These are phyloP conservation scores for Temnothorax unifasciatus DNA, from an alignment of 2,888 invertebrate genomes.

Conservation along the genomic window DNA sequence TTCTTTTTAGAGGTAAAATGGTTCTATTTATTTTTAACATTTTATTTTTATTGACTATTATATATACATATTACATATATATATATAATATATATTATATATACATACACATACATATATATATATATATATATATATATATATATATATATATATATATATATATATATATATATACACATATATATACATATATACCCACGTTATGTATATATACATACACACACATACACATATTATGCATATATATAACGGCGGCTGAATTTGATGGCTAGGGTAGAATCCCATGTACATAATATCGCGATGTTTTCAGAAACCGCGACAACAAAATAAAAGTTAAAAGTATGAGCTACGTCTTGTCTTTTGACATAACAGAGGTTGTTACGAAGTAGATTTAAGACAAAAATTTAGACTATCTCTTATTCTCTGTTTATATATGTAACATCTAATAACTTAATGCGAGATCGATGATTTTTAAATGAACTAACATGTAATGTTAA, in stretches of 20 bases:
- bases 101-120: neutral
- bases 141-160: neutral
- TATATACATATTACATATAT: neutral
- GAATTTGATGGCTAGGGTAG: conserved; percentile 55
- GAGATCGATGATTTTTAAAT: conserved; percentile 54
- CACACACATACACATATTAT: neutral
- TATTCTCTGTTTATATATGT: conserved; percentile 46
- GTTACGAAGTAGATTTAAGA: conserved; percentile 49
- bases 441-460: conserved; percentile 52
- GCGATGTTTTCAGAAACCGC: conserved; percentile 41
- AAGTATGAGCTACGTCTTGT: neutral
- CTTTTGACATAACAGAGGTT: conserved; percentile 48
- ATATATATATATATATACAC: neutral
- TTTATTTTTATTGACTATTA: conserved; percentile 48
- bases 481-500: conserved; percentile 53
- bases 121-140: neutral
- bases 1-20: conserved; percentile 42
- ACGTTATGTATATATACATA: neutral
- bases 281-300: conserved; percentile 43
- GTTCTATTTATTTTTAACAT: conserved; percentile 50
- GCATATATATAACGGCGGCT: conserved; percentile 58
- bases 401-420: conserved; percentile 40
- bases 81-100: neutral
- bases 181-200: neutral
- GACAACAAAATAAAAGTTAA: conserved; percentile 55